These are phyloP conservation scores for Mellivora capensis DNA, from an alignment of 2,113 vertebrate genomes.

Conservation along the genomic window DNA sequence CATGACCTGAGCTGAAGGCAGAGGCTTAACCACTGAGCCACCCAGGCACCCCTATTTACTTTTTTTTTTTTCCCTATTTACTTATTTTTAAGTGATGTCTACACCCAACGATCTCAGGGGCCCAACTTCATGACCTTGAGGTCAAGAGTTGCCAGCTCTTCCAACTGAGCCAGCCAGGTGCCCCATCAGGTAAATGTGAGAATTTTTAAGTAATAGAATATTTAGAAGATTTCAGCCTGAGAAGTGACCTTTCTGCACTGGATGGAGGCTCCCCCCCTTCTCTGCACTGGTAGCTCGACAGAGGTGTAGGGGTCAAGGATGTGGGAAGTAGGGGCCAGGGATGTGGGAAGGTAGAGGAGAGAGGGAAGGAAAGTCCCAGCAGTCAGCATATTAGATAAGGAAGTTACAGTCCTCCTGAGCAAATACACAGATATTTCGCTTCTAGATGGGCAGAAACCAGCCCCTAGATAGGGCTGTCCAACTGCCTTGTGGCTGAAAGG, in stretches of 20 bases:
- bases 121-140: neutral
- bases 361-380: neutral
- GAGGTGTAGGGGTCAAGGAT: neutral
- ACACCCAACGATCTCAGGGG: neutral
- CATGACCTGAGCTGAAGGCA: no score
- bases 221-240: neutral
- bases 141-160: neutral
- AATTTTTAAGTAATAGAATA: neutral
- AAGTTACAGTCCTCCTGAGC: neutral
- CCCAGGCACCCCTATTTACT: neutral
- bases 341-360: neutral
- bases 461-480: neutral
- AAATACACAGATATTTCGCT: neutral
- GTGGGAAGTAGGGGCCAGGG: neutral
- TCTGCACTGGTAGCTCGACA: neutral
- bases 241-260: neutral
- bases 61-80: neutral
- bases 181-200: no score
- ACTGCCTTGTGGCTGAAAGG: neutral
- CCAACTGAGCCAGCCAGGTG: neutral
- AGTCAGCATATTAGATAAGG: neutral
- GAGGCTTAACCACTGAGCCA: no score
- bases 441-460: neutral
- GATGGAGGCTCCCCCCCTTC: neutral
- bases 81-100: neutral